Conservation (phyloP, 2,888 invertebrate species). For the Eilema sororculum region DNA sequence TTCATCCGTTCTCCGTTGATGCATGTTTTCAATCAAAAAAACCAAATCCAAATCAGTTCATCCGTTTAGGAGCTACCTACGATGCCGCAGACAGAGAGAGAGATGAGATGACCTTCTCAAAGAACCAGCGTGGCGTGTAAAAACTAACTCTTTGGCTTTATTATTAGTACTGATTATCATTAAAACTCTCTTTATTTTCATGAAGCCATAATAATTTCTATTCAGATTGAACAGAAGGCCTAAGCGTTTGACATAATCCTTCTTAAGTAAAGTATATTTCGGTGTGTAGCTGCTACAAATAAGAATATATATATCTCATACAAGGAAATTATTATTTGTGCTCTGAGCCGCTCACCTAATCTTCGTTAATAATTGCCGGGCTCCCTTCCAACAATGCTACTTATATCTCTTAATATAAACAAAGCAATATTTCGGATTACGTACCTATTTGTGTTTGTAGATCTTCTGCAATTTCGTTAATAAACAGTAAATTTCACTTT, state of each 20-base stretch:
- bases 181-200: too few species aligned
- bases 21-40: too few species aligned
- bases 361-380: conserved; percentile 9
- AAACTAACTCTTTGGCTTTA: too few species aligned
- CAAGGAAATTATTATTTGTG: conserved; percentile 4
- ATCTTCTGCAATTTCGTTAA: background rate
- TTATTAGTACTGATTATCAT: too few species aligned
- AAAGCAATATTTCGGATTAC: background rate
- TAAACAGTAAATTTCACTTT: background rate
- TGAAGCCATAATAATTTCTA: background rate
- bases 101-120: too few species aligned
- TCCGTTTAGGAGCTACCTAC: too few species aligned
- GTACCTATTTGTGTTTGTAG: background rate
- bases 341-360: conserved; percentile 7
- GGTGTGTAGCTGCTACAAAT: background rate
- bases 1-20: too few species aligned
- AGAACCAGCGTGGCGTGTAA: too few species aligned
- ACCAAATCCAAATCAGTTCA: too few species aligned
- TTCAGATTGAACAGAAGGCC: background rate
- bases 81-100: too few species aligned
- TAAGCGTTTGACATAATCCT: background rate
- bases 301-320: background rate
- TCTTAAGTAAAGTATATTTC: conserved; percentile 2
- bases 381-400: background rate
- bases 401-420: conserved; percentile 10